These are phyloP conservation scores for Machimus atricapillus DNA, from an alignment of 2,888 invertebrate species.

Conservation along the genomic window DNA sequence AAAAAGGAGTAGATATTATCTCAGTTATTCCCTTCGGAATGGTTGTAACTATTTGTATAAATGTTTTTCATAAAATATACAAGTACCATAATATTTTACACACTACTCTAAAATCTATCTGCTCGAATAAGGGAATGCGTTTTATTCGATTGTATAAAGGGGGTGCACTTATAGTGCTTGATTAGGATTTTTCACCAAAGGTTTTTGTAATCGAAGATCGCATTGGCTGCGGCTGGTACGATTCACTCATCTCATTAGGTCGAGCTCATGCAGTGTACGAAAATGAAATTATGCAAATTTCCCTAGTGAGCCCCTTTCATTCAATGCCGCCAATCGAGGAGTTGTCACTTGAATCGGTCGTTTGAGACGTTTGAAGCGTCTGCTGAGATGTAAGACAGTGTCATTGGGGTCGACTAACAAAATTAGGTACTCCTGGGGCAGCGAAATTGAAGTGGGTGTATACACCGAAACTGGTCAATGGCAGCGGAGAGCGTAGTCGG, in stretches of 20 bases:
- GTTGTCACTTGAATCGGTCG: neutral
- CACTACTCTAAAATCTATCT: too few relatives aligned
- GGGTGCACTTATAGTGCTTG: too few relatives aligned
- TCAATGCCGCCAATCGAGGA: constrained; percentile 8
- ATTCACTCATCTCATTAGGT: neutral
- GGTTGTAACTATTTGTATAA: neutral
- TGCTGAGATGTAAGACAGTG: neutral
- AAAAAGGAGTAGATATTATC: neutral
- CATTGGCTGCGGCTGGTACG: neutral
- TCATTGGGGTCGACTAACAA: neutral
- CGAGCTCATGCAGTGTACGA: neutral
- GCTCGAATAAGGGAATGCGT: too few relatives aligned
- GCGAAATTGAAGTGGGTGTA: constrained; percentile 19
- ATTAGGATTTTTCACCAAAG: neutral
- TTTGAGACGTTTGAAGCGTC: neutral
- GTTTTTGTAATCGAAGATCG: neutral
- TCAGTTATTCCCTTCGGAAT: too few relatives aligned
- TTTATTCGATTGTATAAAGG: too few relatives aligned
- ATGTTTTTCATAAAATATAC: neutral
- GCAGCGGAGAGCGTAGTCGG: neutral
- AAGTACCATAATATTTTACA: neutral
- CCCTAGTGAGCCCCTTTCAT: neutral
- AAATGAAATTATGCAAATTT: constrained; percentile 7
- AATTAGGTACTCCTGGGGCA: neutral
- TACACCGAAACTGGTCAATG: neutral